phyloP scores from a whole-genome alignment of 92 coral and sea anemone genomes.

The Bergia puertoricense region DNA sequence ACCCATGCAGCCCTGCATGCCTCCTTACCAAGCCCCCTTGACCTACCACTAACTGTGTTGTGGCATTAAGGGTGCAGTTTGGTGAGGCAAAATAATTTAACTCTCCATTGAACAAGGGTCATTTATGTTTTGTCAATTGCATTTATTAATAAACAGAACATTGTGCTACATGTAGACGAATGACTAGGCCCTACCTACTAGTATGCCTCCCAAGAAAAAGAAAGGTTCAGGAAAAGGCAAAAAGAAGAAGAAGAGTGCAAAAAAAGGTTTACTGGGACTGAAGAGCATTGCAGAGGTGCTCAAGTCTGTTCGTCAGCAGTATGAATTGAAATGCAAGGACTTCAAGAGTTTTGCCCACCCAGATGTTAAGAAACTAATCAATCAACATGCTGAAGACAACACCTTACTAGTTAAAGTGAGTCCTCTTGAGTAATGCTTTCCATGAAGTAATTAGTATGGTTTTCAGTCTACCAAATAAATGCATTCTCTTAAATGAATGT shows the following conservation, averaged over 20 bases:
- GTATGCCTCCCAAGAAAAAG: slow-evolving; percentile 86
- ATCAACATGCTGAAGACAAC: slow-evolving; percentile 84
- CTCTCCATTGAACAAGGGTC: too few relatives aligned
- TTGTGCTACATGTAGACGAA: background rate
- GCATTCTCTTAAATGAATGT: too few relatives aligned
- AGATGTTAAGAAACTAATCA: slow-evolving; percentile 81
- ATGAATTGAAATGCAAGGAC: slow-evolving; percentile 89
- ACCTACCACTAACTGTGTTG: too few relatives aligned
- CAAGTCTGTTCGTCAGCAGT: slow-evolving; percentile 80
- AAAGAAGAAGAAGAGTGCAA: slow-evolving; percentile 73
- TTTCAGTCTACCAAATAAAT: too few relatives aligned
- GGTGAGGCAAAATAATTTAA: too few relatives aligned
- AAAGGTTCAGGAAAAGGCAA: slow-evolving; percentile 66
- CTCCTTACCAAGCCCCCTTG: too few relatives aligned
- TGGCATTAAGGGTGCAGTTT: too few relatives aligned
- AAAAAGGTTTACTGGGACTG: slow-evolving; percentile 87
- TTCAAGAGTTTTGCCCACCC: slow-evolving; percentile 82
- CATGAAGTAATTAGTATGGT: too few relatives aligned
- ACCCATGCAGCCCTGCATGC: too few relatives aligned
- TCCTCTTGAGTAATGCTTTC: background rate
- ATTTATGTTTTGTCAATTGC: background rate
- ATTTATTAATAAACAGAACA: background rate
- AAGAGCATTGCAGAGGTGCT: slow-evolving; percentile 89
- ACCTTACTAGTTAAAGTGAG: slow-evolving; percentile 84
- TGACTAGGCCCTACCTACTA: background rate